Conservation (phyloP, 1,140 invertebrate genomes). For the Listronotus bonariensis region DNA sequence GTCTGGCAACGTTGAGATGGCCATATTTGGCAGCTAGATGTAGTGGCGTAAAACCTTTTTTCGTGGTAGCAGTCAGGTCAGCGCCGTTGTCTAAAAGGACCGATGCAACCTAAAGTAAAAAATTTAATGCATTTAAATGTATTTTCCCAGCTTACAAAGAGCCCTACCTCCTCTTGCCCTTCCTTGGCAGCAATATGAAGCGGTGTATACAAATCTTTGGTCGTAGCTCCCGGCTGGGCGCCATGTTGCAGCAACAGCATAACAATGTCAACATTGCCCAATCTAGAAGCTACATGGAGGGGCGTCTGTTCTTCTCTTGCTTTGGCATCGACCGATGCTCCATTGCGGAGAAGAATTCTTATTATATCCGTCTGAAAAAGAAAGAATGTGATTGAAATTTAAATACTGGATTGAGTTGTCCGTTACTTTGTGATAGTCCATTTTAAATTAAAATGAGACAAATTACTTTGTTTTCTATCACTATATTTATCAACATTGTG, state of each 20-base stretch:
- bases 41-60: slow-evolving; percentile 96
- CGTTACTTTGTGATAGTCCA: no score
- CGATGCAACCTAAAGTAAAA: slow-evolving; percentile 68
- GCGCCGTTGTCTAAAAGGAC: slow-evolving; percentile 93
- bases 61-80: slow-evolving; percentile 85
- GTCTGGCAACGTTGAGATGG: slow-evolving; percentile 86
- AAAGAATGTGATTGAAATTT: no score
- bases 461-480: no score
- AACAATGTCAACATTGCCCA: slow-evolving; percentile 93
- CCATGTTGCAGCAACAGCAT: slow-evolving; percentile 90
- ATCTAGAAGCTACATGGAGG: slow-evolving; percentile 87
- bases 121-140: no score
- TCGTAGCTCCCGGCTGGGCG: slow-evolving; percentile 82
- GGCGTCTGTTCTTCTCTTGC: slow-evolving; percentile 93
- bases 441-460: no score
- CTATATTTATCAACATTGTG: no score
- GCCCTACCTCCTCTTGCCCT: slow-evolving; percentile 79
- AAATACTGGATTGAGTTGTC: no score
- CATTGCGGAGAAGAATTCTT: slow-evolving; percentile 91
- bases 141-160: not conserved
- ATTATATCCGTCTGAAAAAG: slow-evolving; percentile 89
- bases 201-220: slow-evolving; percentile 94
- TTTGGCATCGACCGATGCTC: slow-evolving; percentile 89
- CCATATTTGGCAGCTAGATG: slow-evolving; percentile 98
- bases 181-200: slow-evolving; percentile 98